Evolutionary conservation across 1,140 invertebrate species (phyloP).

Genomic region (Holotrichia oblita): DNA sequence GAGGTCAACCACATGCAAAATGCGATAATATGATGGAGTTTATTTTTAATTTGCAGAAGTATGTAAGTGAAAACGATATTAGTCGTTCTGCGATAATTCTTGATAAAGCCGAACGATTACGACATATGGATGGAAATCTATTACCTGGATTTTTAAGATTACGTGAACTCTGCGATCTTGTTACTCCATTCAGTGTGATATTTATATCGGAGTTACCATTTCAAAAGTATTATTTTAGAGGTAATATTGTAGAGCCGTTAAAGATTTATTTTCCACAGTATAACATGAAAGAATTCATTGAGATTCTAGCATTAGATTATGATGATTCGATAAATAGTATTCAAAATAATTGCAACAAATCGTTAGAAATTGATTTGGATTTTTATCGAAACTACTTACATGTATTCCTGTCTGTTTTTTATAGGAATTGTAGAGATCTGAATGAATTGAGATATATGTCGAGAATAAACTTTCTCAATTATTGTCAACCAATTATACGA

Average conservation of each 20-base stretch:
- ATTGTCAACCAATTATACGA: slow-evolving; percentile 76
- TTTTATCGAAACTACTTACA: slow-evolving; percentile 83
- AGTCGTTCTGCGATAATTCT: slow-evolving; percentile 72
- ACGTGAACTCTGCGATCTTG: slow-evolving; percentile 72
- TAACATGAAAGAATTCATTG: slow-evolving; percentile 76
- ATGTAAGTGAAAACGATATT: slow-evolving; percentile 57
- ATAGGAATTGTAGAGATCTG: slow-evolving; percentile 81
- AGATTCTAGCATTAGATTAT: slow-evolving; percentile 72
- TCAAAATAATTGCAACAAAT: slow-evolving; percentile 53
- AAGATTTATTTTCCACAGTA: slow-evolving; percentile 85
- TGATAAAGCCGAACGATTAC: slow-evolving; percentile 81
- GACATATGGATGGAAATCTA: slow-evolving; percentile 77
- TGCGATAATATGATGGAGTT: slow-evolving; percentile 83
- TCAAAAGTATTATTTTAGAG: slow-evolving; percentile 79
- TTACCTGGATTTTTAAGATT: slow-evolving; percentile 76
- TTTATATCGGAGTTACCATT: slow-evolving; percentile 81
- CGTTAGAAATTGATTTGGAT: slow-evolving; percentile 64
- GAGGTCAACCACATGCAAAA: slow-evolving; percentile 60
- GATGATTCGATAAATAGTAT: slow-evolving; percentile 49
- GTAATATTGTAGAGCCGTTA: slow-evolving; percentile 77
- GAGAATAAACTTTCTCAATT: slow-evolving; percentile 74
- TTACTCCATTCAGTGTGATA: slow-evolving; percentile 77
- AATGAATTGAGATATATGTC: slow-evolving; percentile 81
- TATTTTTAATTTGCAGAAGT: slow-evolving; percentile 66
- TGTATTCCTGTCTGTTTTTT: slow-evolving; percentile 83